A percentile compares a stretch with the other conserved stretches of the same genome.
These are phyloP conservation scores for Chaetogeoica ovagalla DNA, from an alignment of 2,888 invertebrate genomes.

Conservation along the genomic window DNA sequence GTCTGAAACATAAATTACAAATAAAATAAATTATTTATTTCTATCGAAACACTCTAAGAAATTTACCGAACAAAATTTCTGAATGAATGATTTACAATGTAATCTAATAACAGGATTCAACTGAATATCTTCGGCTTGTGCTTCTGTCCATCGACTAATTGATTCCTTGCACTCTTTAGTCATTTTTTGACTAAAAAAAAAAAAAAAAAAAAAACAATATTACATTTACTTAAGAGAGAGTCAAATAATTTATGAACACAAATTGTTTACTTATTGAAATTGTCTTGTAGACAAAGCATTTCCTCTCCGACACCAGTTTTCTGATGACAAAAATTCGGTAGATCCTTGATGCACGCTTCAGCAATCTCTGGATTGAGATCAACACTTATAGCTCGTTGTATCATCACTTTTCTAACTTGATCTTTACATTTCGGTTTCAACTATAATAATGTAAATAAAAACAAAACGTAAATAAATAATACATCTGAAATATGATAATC, in stretches of 20 bases:
- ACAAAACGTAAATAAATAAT: not conserved
- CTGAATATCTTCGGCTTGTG: conserved; percentile 84
- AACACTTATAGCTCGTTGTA: conserved; percentile 87
- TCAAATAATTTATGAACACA: not conserved
- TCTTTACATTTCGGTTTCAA: conserved; percentile 64
- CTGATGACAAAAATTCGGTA: conserved; percentile 80
- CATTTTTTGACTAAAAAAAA: conserved; percentile 58
- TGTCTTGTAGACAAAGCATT: conserved; percentile 87
- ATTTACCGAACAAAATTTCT: conserved; percentile 70
- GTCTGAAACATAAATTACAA: conserved; percentile 32
- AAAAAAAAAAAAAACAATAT: too few relatives aligned
- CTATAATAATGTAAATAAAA: conserved; percentile 58
- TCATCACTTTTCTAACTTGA: conserved; percentile 89
- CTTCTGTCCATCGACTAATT: conserved; percentile 83
- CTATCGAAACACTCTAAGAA: not conserved
- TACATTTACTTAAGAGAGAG: not conserved
- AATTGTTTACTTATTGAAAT: conserved; percentile 66
- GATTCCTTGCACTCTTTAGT: conserved; percentile 71
- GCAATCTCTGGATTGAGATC: conserved; percentile 94
- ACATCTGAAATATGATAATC: conserved; percentile 56
- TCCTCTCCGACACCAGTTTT: conserved; percentile 88
- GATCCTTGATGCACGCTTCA: conserved; percentile 82
- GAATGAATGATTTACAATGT: conserved; percentile 80
- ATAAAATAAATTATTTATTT: not conserved
- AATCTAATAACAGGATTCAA: conserved; percentile 84